phyloP scores from a whole-genome alignment of 2,797 vertebrate species.

The Selene dorsalis region DNA sequence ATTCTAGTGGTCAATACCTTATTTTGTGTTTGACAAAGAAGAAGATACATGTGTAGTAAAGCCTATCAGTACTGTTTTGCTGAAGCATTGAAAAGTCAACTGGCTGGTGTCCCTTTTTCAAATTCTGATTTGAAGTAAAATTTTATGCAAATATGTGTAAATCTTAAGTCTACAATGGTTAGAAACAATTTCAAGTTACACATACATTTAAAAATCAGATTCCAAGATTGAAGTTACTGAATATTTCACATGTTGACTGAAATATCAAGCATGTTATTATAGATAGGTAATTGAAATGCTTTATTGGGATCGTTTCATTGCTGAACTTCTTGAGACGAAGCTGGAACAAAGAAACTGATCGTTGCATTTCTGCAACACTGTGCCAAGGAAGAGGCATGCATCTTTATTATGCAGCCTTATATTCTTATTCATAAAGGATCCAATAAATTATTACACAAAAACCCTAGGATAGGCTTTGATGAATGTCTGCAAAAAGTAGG shows the following conservation, averaged over 20 bases:
- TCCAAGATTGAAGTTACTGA: too few relatives aligned
- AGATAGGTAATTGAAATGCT: background rate
- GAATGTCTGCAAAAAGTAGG: background rate
- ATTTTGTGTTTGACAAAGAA: slow-evolving; percentile 18
- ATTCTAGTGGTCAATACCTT: slow-evolving; percentile 5
- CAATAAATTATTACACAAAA: background rate
- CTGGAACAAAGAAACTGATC: background rate
- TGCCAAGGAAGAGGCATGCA: background rate
- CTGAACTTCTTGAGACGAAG: background rate
- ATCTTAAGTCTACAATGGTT: background rate
- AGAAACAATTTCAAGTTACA: background rate
- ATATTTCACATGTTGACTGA: background rate
- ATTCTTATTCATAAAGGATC: slow-evolving; percentile 8
- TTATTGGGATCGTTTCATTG: background rate
- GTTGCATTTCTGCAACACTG: background rate
- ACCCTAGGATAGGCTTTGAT: background rate
- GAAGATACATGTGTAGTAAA: background rate
- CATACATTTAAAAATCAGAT: too few relatives aligned
- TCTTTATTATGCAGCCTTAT: background rate
- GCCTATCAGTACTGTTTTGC: background rate
- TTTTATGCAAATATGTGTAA: background rate
- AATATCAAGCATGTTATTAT: background rate
- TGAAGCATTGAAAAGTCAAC: background rate
- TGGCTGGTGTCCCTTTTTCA: background rate
- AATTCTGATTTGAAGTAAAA: background rate